A percentile compares a stretch with the other conserved stretches of the same genome.
Evolutionary conservation across 2,797 vertebrate species (phyloP).

Genomic region (Danio aesculapii): DNA sequence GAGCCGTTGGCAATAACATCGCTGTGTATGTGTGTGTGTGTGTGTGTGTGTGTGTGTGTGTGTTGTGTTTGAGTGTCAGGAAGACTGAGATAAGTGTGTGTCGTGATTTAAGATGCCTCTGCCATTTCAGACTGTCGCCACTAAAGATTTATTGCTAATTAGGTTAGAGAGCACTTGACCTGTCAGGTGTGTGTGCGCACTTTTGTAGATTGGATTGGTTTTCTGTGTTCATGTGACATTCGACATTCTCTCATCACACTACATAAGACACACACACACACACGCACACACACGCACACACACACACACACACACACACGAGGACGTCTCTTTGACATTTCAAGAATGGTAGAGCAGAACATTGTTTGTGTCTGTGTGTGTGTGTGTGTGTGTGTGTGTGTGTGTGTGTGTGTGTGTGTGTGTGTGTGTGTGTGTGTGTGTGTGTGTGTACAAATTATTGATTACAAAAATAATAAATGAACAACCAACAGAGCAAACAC

Average conservation of each 20-base stretch:
- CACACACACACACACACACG: background rate
- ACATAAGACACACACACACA: background rate
- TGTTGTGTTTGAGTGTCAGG: slow-evolving; percentile 21
- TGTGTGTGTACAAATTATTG: too few species aligned
- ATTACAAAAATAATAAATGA: too few species aligned
- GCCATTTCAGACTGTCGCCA: slow-evolving; percentile 67
- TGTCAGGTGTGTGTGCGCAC: slow-evolving; percentile 16
- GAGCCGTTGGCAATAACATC: background rate
- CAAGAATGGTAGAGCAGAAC: background rate
- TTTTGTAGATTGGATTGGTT: slow-evolving; percentile 48
- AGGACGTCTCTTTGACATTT: slow-evolving; percentile 15
- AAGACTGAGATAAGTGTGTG: slow-evolving; percentile 36
- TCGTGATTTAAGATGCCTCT: slow-evolving; percentile 64
- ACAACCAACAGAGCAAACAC: too few species aligned
- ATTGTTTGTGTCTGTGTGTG: too few species aligned
- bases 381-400: too few species aligned
- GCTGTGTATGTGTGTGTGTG: too few species aligned
- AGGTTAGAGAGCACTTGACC: slow-evolving; percentile 67
- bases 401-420: too few species aligned
- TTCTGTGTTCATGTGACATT: slow-evolving; percentile 48
- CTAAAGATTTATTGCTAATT: slow-evolving; percentile 71
- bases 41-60: background rate
- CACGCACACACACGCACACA: background rate
- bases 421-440: too few species aligned
- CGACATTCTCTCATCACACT: slow-evolving; percentile 25